A percentile compares a stretch with the other conserved stretches of the same genome.
These are phyloP conservation scores for Osmoderma eremita DNA, from an alignment of 2,888 invertebrate species.

Conservation along the genomic window DNA sequence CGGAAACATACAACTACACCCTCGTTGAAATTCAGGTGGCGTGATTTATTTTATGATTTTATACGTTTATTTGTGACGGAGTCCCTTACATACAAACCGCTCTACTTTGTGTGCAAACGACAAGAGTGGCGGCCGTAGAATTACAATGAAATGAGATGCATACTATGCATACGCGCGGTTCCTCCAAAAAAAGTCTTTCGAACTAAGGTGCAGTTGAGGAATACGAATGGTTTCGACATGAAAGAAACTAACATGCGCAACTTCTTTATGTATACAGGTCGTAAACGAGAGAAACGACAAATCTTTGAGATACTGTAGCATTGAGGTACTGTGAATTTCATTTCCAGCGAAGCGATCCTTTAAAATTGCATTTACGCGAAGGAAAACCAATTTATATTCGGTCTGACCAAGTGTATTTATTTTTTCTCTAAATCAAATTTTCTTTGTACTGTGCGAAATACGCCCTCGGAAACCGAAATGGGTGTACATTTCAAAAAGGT, in stretches of 20 bases:
- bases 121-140: background rate
- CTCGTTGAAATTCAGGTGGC: constrained; percentile 20
- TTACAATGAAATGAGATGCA: constrained; percentile 4
- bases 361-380: constrained; percentile 13
- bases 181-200: background rate
- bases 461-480: background rate
- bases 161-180: background rate
- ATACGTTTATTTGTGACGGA: constrained; percentile 13
- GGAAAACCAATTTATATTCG: constrained; percentile 8
- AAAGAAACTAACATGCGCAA: too few relatives aligned
- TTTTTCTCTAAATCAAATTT: constrained; percentile 5
- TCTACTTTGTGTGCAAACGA: background rate
- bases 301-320: too few relatives aligned
- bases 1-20: constrained; percentile 5
- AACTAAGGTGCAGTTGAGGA: too few relatives aligned
- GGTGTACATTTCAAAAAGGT: background rate
- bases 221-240: too few relatives aligned
- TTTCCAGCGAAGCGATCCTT: background rate
- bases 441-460: background rate
- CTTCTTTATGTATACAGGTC: too few relatives aligned
- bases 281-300: too few relatives aligned
- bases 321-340: background rate
- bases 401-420: constrained; percentile 21
- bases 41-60: constrained; percentile 18
- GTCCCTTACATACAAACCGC: background rate